Evolutionary conservation across 2,797 vertebrate genomes (phyloP).

Genomic region (Sorex maritimensis): DNA sequence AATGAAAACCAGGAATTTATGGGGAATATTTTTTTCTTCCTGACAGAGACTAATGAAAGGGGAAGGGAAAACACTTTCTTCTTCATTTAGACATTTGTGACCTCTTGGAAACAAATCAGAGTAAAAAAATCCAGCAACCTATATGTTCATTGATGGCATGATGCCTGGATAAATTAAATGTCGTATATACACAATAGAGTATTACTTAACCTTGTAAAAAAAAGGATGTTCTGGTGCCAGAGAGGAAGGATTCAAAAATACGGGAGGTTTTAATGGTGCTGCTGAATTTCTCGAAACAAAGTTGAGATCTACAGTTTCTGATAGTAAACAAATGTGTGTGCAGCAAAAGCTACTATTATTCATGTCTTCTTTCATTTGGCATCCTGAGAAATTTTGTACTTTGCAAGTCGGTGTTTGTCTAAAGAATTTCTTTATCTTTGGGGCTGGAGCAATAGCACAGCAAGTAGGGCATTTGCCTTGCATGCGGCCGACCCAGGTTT

Average conservation of each 20-base stretch:
- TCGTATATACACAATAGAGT: too few relatives aligned
- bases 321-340: neutral
- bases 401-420: neutral
- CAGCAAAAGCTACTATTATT: neutral
- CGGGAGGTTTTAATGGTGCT: neutral
- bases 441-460: too few relatives aligned
- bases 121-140: neutral
- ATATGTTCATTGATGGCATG: too few relatives aligned
- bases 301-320: neutral
- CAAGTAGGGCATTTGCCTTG: too few relatives aligned
- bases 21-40: neutral
- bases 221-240: too few relatives aligned
- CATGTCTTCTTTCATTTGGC: neutral
- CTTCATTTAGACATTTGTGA: conserved; percentile 8
- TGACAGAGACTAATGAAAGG: neutral
- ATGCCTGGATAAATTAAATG: too few relatives aligned
- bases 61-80: neutral
- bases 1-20: neutral
- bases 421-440: neutral
- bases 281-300: conserved; percentile 16
- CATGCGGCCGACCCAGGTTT: too few relatives aligned
- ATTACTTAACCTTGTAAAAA: too few relatives aligned
- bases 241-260: neutral
- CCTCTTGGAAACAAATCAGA: neutral
- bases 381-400: neutral